Conservation (phyloP, 2,797 vertebrate genomes). For the Poecilia picta region DNA sequence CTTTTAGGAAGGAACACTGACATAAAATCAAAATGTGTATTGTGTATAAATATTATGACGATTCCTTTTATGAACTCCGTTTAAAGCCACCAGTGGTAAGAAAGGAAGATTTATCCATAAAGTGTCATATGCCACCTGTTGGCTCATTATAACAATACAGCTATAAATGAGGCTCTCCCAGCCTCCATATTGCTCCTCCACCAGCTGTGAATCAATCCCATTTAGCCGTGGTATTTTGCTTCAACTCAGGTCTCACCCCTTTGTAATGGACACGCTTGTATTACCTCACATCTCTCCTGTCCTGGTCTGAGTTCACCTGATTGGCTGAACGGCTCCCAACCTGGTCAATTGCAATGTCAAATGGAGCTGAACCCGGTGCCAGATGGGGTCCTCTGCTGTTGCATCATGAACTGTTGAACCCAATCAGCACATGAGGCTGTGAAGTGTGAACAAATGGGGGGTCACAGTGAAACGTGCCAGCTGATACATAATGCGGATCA, state of each 20-base stretch:
- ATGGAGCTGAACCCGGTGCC: slow-evolving; percentile 63
- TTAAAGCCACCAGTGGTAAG: slow-evolving; percentile 30
- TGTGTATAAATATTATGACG: neutral
- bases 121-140: slow-evolving; percentile 48
- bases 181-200: slow-evolving; percentile 35
- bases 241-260: slow-evolving; percentile 16
- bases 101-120: slow-evolving; percentile 35
- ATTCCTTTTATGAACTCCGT: slow-evolving; percentile 20
- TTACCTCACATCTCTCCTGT: slow-evolving; percentile 21
- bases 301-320: slow-evolving; percentile 44
- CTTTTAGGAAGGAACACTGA: neutral
- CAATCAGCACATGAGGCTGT: slow-evolving; percentile 63
- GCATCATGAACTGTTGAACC: slow-evolving; percentile 77
- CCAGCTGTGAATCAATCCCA: slow-evolving; percentile 32
- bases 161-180: slow-evolving; percentile 15
- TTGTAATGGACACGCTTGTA: slow-evolving; percentile 20
- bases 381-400: slow-evolving; percentile 64
- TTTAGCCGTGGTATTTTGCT: slow-evolving; percentile 20
- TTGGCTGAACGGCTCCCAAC: slow-evolving; percentile 46
- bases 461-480: slow-evolving; percentile 62
- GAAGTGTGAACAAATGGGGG: slow-evolving; percentile 60
- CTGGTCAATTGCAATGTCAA: slow-evolving; percentile 63
- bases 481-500: slow-evolving; percentile 45
- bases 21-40: neutral
- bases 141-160: slow-evolving; percentile 11